A percentile compares a stretch with the other conserved stretches of the same genome.
These are phyloP conservation scores for Oncopeltus fasciatus DNA, from an alignment of 1,140 invertebrate species.

Conservation along the genomic window DNA sequence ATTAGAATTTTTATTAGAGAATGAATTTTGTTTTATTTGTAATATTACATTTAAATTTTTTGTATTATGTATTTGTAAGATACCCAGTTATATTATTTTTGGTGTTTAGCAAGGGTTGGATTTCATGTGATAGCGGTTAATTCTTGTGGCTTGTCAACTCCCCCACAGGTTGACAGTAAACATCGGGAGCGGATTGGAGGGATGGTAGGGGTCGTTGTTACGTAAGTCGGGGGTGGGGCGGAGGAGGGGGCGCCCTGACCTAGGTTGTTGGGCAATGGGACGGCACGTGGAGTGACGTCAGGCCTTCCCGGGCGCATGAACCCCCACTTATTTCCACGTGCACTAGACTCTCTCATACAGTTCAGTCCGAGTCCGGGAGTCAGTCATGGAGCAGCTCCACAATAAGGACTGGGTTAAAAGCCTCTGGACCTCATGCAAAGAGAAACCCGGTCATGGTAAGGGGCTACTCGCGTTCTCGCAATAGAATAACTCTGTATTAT, in stretches of 20 bases:
- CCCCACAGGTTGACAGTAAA: background rate
- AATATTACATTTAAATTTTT: no score
- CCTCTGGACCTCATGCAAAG: slow-evolving; percentile 24
- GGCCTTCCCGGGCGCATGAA: slow-evolving; percentile 11
- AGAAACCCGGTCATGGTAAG: slow-evolving; percentile 18
- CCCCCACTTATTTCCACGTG: slow-evolving; percentile 19
- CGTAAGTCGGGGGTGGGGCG: slow-evolving; percentile 8
- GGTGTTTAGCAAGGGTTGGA: background rate
- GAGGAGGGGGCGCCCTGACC: background rate
- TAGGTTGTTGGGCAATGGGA: slow-evolving; percentile 13
- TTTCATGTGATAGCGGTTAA: background rate
- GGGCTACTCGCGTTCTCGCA: background rate
- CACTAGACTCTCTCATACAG: slow-evolving; percentile 17
- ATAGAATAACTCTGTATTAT: slow-evolving; percentile 5
- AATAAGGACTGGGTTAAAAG: slow-evolving; percentile 29
- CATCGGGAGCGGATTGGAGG: background rate
- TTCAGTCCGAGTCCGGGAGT: slow-evolving; percentile 15
- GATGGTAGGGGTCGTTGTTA: background rate
- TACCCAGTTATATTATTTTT: background rate
- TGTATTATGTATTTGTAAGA: no score
- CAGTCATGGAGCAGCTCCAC: slow-evolving; percentile 19
- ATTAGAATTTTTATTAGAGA: no score
- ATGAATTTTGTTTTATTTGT: no score
- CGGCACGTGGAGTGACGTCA: slow-evolving; percentile 20
- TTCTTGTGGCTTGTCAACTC: no score